A percentile compares a stretch with the other conserved stretches of the same genome.
Evolutionary conservation across 2,113 vertebrate genomes (phyloP).

Genomic region (Bufo gargarizans): DNA sequence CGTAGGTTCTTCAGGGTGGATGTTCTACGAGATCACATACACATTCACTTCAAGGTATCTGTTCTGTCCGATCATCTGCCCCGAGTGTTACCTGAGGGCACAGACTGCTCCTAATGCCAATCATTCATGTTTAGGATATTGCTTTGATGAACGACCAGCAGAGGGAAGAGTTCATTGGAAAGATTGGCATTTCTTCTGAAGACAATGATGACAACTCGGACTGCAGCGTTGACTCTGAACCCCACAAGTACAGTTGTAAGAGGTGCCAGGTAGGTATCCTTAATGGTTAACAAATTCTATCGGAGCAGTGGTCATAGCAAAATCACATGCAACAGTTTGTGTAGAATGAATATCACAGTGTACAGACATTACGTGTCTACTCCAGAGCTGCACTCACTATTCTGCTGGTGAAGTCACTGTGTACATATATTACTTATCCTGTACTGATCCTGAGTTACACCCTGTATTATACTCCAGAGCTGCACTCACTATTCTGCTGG

Average conservation of each 20-base stretch:
- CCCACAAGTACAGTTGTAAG: slow-evolving; percentile 98
- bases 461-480: too few species aligned
- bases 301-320: too few species aligned
- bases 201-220: slow-evolving; percentile 89
- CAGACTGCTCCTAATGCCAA: not conserved
- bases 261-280: slow-evolving; percentile 86
- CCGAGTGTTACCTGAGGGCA: not conserved
- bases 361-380: too few species aligned
- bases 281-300: not conserved
- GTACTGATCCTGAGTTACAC: too few species aligned
- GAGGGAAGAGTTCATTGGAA: slow-evolving; percentile 91
- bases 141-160: slow-evolving; percentile 97
- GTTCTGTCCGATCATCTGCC: too few species aligned
- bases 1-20: slow-evolving; percentile 98
- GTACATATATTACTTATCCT: too few species aligned
- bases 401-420: too few species aligned
- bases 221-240: slow-evolving; percentile 85
- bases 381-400: too few species aligned
- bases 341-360: too few species aligned
- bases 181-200: slow-evolving; percentile 93
- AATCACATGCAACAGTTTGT: too few species aligned
- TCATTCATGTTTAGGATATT: slow-evolving; percentile 81
- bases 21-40: slow-evolving; percentile 95
- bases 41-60: slow-evolving; percentile 98
- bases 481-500: too few species aligned